Evolutionary conservation across 2,113 vertebrate species (phyloP), one percentile per base, ranked within the genome.

Genomic region (Coptodon rendalli): DNA sequence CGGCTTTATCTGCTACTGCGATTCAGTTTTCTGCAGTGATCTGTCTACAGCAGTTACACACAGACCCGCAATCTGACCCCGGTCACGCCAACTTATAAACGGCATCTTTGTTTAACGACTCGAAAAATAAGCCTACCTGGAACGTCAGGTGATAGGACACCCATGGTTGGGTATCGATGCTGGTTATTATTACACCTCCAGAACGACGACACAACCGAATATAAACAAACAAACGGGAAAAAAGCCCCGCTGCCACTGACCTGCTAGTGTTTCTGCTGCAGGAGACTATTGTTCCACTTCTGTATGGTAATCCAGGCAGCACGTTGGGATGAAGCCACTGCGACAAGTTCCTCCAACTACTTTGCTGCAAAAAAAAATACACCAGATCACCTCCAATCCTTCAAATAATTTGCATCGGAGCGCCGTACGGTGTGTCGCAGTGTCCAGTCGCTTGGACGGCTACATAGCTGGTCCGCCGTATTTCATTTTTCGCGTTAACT

Each of bases 291-390:
- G 93, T 95, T 95, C 94, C 93, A 86, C 86, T 92, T 54, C 86
- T 78, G 89, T 92, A 27, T 82, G 91, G 81, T 93, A 92, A 94
- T 95, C 94, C 94, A 29, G 87, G 87, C 92, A 31, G 89, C 92
- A 80, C 91, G 86, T 66, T 82, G 92, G 86, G 90, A 81, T 82
- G 80, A 81, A 93, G 86, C 94, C 95, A 95, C 95, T 96, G 95
- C 95, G 95, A 95, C 95, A 95, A 96, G 91, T 96, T 95, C 91
- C 63, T 68, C 81, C 89, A 95, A 94, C 91, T 92, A 93, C 88
- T 95, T 94, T 84, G 56, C 88, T 14, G 54, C 57, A 76, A 90
- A 91, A 63, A 63, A 6, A 89, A 90, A 92, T 50, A 56, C 84
- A 71, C 59, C 86, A 56, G 84, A 54, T 85, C 79, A 13, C 36